Evolutionary conservation across 2,797 vertebrate species (phyloP).

Genomic region (Onychomys torridus): DNA sequence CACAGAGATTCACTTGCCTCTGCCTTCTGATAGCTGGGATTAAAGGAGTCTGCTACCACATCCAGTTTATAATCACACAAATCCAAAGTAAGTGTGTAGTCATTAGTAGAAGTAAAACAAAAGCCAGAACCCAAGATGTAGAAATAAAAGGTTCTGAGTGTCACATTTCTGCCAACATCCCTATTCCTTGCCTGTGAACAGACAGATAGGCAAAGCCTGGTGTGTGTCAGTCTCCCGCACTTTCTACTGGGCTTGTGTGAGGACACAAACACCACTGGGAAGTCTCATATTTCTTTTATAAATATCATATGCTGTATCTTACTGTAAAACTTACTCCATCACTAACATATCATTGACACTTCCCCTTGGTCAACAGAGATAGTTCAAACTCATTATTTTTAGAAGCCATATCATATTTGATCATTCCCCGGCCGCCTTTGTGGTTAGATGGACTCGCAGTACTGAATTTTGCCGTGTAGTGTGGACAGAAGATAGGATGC

Average conservation of each 20-base stretch:
- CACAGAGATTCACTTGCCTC: not conserved
- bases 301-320: not conserved
- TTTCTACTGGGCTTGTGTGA: not conserved
- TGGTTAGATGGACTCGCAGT: not conserved
- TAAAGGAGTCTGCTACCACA: not conserved
- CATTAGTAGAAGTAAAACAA: conserved; percentile 9
- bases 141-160: not conserved
- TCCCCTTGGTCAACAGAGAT: not conserved
- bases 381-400: conserved; percentile 9
- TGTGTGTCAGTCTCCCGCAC: not conserved
- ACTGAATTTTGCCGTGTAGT: not conserved
- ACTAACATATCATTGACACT: not conserved
- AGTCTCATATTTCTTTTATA: conserved; percentile 23
- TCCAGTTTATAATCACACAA: not conserved
- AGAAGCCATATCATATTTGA: not conserved
- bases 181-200: not conserved
- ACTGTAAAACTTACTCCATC: conserved; percentile 22
- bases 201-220: not conserved
- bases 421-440: not conserved
- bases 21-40: not conserved
- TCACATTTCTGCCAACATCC: not conserved
- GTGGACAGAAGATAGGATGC: not conserved
- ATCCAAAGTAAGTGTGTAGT: conserved; percentile 25
- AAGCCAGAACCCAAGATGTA: not conserved
- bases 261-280: not conserved